Evolutionary conservation across 2,797 vertebrate genomes (phyloP), one percentile per base, ranked within the genome.

Genomic region (Trachops cirrhosus): DNA sequence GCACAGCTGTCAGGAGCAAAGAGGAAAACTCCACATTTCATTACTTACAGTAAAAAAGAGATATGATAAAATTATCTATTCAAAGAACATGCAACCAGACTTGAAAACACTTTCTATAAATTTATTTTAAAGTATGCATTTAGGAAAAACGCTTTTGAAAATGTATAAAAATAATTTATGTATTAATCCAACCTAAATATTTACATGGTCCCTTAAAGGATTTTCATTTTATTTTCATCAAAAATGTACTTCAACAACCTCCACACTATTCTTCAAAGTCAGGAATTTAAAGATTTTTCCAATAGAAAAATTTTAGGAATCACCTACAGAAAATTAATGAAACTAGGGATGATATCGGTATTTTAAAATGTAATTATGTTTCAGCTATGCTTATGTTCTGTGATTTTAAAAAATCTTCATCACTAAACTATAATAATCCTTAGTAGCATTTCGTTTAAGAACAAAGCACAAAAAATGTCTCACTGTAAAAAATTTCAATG

Each of bases 141-240:
- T 77, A 94, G 70, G 71, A 91, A 86, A 96, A 96, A 91, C 75
- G 24, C n/a, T 83, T 95, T 91, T 82, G n/a, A 94, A 95, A 97
- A 91, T 80, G 50, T 96, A 96, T 95, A 96, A 97, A 97, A 97
- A 97, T 97, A 97, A 95, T 89, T 82, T 93, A 90, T 77, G 26
- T 74, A 86, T 91, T 91, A 96, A 52, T 77, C n/a, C 94, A 96
- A 74, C 73, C 78, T 86, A 37, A 88, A n/a, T 91, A 97, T 93
- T 79, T 96, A 97, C 91, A 97, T 93, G 86, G 95, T 94, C 96
- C 95, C 94, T 91, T 97, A 87, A 96, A 89, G 86, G 62, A 80
- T 93, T 95, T 96, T 93, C 59, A 97, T 75, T 96, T 96, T 86
- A 90, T 96, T 86, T 85, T 88, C 78, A 96, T 90, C 52, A 97